Percentiles rank a stretch among this genome's conserved stretches.
Conservation (phyloP, 2,888 invertebrate species). For the Rhorus exstirpatorius region DNA sequence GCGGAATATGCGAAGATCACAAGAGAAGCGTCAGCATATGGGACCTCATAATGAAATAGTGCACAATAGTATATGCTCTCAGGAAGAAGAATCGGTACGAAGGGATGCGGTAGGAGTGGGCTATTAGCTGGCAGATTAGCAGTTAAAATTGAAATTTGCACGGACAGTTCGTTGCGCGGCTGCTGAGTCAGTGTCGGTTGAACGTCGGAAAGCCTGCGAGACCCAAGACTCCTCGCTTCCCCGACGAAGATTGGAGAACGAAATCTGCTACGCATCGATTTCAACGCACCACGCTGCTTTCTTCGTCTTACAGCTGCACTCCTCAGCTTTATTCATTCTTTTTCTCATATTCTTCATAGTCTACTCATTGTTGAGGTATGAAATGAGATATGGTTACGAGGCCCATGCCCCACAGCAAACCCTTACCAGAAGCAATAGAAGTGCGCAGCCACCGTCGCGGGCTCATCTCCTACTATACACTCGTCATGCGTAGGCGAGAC, state of each 20-base stretch:
- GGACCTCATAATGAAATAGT: not conserved
- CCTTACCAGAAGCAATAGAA: slow-evolving; percentile 55
- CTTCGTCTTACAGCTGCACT: slow-evolving; percentile 31
- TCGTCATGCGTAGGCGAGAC: slow-evolving; percentile 45
- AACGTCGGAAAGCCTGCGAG: slow-evolving; percentile 64
- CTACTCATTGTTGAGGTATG: slow-evolving; percentile 76
- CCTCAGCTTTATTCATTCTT: slow-evolving; percentile 17
- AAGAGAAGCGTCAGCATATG: too few species aligned
- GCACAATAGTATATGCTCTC: slow-evolving; percentile 4
- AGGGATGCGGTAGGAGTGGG: slow-evolving; percentile 72
- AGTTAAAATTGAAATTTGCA: slow-evolving; percentile 86
- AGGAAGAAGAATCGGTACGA: slow-evolving; percentile 59
- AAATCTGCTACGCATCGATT: slow-evolving; percentile 84
- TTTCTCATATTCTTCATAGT: slow-evolving; percentile 51
- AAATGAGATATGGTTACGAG: slow-evolving; percentile 83
- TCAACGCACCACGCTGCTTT: slow-evolving; percentile 73
- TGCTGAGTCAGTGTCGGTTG: slow-evolving; percentile 86
- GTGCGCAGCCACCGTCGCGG: slow-evolving; percentile 51
- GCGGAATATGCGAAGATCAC: too few species aligned
- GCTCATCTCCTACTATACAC: slow-evolving; percentile 35
- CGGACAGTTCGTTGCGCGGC: slow-evolving; percentile 86
- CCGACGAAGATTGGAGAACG: slow-evolving; percentile 82
- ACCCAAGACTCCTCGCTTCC: too few species aligned
- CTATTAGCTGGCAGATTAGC: slow-evolving; percentile 86
- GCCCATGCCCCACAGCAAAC: slow-evolving; percentile 74